Evolutionary conservation across 2,888 invertebrate genomes (phyloP).

Genomic region (Cataglyphis altisquamis): DNA sequence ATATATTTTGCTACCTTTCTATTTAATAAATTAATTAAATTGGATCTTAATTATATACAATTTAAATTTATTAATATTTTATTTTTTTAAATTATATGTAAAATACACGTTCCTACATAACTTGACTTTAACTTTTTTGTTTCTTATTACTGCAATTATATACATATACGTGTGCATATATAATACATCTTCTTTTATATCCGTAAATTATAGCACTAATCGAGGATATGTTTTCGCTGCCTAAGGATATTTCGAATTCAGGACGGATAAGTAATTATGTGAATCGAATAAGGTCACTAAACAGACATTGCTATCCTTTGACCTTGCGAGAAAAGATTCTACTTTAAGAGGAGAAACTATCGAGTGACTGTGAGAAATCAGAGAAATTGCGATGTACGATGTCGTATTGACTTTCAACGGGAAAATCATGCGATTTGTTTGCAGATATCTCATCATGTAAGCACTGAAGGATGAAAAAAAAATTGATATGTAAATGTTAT

Average conservation of each 20-base stretch:
- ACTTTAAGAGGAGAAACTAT: constrained; percentile 56
- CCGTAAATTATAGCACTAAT: not conserved
- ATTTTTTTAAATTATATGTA: not conserved
- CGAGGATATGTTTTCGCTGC: not conserved
- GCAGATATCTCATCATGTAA: not conserved
- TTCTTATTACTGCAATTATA: not conserved
- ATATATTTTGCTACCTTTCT: not conserved
- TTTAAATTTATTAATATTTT: not conserved
- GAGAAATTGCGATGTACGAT: constrained; percentile 65
- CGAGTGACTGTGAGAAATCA: constrained; percentile 64
- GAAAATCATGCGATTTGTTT: not conserved
- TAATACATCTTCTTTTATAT: not conserved
- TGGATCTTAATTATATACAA: not conserved
- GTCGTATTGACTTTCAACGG: not conserved
- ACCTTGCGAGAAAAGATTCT: constrained; percentile 61
- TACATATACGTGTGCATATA: not conserved
- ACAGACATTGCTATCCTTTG: constrained; percentile 59
- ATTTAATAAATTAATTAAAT: not conserved
- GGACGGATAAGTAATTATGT: constrained; percentile 6
- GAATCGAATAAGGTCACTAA: constrained; percentile 56
- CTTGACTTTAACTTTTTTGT: not conserved
- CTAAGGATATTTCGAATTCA: constrained; percentile 27
- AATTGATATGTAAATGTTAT: not conserved
- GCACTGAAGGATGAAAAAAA: constrained; percentile 29
- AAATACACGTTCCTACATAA: not conserved